These are phyloP conservation scores for Poicephalus meyeri DNA, from an alignment of 2,113 vertebrate species.

Conservation along the genomic window DNA sequence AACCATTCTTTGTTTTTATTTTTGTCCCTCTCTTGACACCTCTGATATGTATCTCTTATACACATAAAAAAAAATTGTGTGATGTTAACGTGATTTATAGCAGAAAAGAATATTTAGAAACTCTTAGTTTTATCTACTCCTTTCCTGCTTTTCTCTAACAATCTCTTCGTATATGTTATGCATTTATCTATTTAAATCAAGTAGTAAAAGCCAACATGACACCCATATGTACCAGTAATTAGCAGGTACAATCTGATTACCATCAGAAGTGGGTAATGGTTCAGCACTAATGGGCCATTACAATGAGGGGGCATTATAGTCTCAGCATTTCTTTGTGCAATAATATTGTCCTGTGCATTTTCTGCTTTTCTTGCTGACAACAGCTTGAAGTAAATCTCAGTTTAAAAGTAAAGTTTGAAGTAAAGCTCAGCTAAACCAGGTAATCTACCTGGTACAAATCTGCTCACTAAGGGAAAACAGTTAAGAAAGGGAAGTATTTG, in stretches of 20 bases:
- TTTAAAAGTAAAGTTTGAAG: too few relatives aligned
- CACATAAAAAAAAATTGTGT: not conserved
- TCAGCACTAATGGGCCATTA: not conserved
- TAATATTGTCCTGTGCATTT: not conserved
- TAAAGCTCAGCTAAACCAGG: not conserved
- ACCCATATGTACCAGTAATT: not conserved
- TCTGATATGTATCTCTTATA: not conserved
- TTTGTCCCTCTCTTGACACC: not conserved
- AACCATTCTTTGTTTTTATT: not conserved
- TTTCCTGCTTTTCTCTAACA: not conserved
- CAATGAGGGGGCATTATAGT: not conserved
- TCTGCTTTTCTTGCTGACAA: not conserved
- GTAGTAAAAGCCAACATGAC: not conserved
- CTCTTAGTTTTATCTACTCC: not conserved
- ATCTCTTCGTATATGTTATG: accelerated
- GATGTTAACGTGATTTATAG: not conserved
- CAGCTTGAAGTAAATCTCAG: not conserved
- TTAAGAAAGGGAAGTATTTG: not conserved
- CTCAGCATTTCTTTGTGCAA: not conserved
- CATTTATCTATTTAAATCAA: not conserved
- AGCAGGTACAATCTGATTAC: conserved; percentile 6
- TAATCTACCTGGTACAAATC: not conserved
- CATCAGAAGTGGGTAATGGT: not conserved
- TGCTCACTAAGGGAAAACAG: not conserved
- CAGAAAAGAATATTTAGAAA: not conserved